Percentiles rank a stretch among this genome's conserved stretches.
These are phyloP conservation scores for Phymanthus crucifer DNA, from an alignment of 92 coral and sea anemone species.

Conservation along the genomic window DNA sequence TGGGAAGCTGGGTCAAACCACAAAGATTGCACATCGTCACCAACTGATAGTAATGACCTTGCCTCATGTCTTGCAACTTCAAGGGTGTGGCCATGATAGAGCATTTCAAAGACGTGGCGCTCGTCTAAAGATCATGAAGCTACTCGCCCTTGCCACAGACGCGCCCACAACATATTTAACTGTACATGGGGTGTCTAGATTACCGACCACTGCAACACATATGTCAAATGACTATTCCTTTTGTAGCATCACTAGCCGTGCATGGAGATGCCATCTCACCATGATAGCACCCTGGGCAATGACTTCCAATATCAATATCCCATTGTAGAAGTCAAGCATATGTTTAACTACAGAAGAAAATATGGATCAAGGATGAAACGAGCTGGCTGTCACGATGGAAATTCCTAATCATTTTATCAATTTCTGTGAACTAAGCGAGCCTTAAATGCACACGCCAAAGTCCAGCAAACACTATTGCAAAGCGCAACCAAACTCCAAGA, in stretches of 20 bases:
- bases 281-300: not conserved
- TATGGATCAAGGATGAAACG: no score
- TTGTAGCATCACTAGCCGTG: not conserved
- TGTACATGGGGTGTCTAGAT: not conserved
- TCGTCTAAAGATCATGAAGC: not conserved
- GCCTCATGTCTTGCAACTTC: no score
- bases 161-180: not conserved
- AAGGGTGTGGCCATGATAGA: not conserved
- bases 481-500: not conserved
- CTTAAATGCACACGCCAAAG: not conserved
- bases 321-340: not conserved
- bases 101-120: not conserved
- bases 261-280: not conserved
- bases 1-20: no score
- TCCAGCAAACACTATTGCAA: not conserved
- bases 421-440: not conserved
- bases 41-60: no score
- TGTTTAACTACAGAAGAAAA: not conserved
- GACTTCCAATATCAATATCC: not conserved
- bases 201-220: not conserved
- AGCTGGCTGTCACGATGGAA: not conserved
- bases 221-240: not conserved
- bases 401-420: not conserved
- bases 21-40: no score
- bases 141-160: not conserved